A percentile compares a stretch with the other conserved stretches of the same genome.
Evolutionary conservation across 2,888 invertebrate genomes (phyloP).

Genomic region (Caenorhabditis wallacei): DNA sequence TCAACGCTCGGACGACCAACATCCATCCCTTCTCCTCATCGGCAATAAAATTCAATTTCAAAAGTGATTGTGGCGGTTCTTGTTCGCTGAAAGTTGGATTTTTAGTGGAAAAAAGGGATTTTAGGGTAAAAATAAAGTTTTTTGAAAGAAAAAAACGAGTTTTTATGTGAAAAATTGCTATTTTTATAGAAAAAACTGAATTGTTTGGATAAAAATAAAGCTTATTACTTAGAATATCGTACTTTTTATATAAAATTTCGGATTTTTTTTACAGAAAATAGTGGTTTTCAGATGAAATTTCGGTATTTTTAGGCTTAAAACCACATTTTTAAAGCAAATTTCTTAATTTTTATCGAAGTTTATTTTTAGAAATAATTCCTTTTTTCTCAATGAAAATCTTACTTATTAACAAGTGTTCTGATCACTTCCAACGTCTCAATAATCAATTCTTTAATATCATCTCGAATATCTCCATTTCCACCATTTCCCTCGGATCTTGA

Average conservation of each 20-base stretch:
- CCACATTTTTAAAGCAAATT: no score
- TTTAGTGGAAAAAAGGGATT: neutral
- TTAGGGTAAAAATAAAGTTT: neutral
- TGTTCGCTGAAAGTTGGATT: conserved; percentile 86
- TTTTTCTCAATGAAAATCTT: conserved; percentile 84
- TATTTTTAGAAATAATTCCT: no score
- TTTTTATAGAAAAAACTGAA: no score
- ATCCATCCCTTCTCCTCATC: conserved; percentile 89
- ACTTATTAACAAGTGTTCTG: conserved; percentile 91
- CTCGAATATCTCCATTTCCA: conserved; percentile 39
- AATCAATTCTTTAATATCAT: conserved; percentile 87
- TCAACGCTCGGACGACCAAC: conserved; percentile 84
- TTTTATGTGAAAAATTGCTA: no score
- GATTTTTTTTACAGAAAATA: no score
- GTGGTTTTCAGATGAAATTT: no score
- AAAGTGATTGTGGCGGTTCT: conserved; percentile 91
- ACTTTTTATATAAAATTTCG: no score
- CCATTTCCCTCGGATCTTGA: conserved; percentile 35
- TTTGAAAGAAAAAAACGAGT: no score
- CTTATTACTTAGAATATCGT: no score
- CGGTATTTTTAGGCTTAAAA: no score
- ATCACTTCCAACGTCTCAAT: conserved; percentile 90
- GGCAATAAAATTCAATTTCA: conserved; percentile 91
- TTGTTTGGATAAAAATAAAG: no score
- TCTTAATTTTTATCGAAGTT: no score